Conservation (phyloP, 2,888 invertebrate species). For the Drosophila mayaguana region DNA sequence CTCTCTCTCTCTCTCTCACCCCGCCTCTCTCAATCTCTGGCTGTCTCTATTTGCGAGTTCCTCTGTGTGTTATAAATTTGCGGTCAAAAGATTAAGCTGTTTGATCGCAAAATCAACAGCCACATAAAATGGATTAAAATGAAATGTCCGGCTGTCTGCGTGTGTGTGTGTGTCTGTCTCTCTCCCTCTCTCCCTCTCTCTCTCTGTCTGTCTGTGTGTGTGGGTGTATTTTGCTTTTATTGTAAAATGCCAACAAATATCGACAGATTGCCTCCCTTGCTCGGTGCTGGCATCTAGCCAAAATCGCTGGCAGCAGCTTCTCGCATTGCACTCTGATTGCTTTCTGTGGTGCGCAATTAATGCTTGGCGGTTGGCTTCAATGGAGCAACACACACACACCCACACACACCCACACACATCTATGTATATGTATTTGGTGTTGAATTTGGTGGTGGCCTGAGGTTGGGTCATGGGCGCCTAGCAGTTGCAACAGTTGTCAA, state of each 20-base stretch:
- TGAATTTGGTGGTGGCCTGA: background rate
- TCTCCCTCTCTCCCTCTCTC: no score
- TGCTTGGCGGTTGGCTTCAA: constrained; percentile 45
- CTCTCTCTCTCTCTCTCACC: background rate
- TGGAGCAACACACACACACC: constrained; percentile 13
- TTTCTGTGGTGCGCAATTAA: constrained; percentile 75
- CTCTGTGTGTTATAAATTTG: constrained; percentile 65
- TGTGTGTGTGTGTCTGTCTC: background rate
- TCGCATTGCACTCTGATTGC: constrained; percentile 69
- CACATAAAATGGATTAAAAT: constrained; percentile 77
- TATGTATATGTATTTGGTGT: constrained; percentile 1
- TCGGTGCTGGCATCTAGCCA: constrained; percentile 39
- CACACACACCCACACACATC: background rate
- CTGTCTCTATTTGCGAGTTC: constrained; percentile 19
- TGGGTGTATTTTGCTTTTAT: background rate
- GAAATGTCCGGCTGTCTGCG: constrained; percentile 48
- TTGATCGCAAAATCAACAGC: constrained; percentile 79
- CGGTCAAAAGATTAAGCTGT: constrained; percentile 76
- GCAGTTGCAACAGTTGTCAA: constrained; percentile 14
- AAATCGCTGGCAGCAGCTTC: constrained; percentile 28
- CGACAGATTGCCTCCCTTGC: constrained; percentile 20
- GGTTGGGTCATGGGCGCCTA: background rate
- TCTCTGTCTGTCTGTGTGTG: background rate
- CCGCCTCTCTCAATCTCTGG: background rate
- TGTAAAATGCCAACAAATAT: constrained; percentile 38